Conservation (phyloP, 2,888 invertebrate genomes). For the Panopea generosa region DNA sequence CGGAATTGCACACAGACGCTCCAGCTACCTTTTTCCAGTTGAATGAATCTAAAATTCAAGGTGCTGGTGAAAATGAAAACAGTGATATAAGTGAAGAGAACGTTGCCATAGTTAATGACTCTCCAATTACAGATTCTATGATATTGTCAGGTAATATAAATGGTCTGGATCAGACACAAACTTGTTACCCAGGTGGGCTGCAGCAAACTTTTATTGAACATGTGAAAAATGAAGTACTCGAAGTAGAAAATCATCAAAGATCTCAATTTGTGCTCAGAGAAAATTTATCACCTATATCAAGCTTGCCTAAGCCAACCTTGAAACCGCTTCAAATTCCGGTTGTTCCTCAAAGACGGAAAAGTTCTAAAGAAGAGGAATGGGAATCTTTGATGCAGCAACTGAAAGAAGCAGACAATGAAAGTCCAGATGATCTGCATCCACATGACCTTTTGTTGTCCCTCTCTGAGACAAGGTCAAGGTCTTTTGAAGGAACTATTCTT, state of each 20-base stretch:
- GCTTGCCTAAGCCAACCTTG: slow-evolving; percentile 32
- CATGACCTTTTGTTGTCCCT: slow-evolving; percentile 51
- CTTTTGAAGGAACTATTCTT: slow-evolving; percentile 2
- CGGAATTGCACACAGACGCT: not conserved
- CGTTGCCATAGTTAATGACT: not conserved
- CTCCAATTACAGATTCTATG: not conserved
- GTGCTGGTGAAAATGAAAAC: not conserved
- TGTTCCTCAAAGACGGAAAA: slow-evolving; percentile 31
- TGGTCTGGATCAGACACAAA: no score
- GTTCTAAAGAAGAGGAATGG: slow-evolving; percentile 56
- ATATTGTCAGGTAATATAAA: no score
- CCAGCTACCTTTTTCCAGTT: slow-evolving; percentile 8
- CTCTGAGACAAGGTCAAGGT: slow-evolving; percentile 34
- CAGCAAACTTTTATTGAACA: not conserved
- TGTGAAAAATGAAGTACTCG: not conserved
- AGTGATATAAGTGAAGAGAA: not conserved
- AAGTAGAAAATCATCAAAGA: not conserved
- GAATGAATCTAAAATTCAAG: not conserved
- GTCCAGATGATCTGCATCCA: slow-evolving; percentile 60
- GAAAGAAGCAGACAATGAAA: slow-evolving; percentile 54
- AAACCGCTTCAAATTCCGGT: slow-evolving; percentile 57
- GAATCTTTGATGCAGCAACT: slow-evolving; percentile 51
- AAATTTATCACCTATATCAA: slow-evolving; percentile 1
- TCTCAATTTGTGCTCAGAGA: slow-evolving; percentile 1
- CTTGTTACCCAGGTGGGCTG: no score